Base-by-base conservation (phyloP, 2,888 invertebrate species). In the Lampropteryx suffumata region DNA sequence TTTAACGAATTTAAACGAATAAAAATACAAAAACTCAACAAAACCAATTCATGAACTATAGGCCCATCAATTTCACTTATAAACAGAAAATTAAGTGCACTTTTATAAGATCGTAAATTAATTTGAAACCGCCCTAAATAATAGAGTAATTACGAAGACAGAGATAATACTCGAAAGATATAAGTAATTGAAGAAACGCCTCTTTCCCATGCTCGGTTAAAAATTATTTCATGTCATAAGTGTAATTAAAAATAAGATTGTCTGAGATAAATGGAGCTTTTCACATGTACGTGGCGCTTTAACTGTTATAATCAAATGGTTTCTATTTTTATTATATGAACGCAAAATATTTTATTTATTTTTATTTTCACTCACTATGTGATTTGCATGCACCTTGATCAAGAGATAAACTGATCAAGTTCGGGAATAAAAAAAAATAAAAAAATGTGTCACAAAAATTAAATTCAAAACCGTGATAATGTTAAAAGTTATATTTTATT, bases 141-240 rank as follows among this genome's bases (percentile, higher is more conserved):
- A 59, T 50, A 48, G 36, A 40, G 48, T 57, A 57, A 59, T 57
- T 49, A 48, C 52, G 21, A 39, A 39, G 48, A 42, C 50, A 54
- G 47, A 54, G 55, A 56, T 55, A 57, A 44, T 45, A 33, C 37
- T 45, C 10, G 21, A 41, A 39, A 43, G 29, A 45, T 52, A 59
- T 56, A 50, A 47, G 58, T 61, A 61, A 64, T 64, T 62, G 57
- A 49, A 54, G 40, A 50, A 53, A 41, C 51, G 60, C 59, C 56
- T 53, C 51, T 59, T 57, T 61, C 59, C 46, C 59, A 57, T 52
- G 44, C 30, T 26, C 49, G 14, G 30, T 41, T 49, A 45, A 47
- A 21, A 51, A 53, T 54, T 30, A 49, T 49, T 50, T 41, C 51
- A 43, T 43, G 51, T 48, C 47, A 51, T 51, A 54, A 45, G 30